A percentile compares a stretch with the other conserved stretches of the same genome.
phyloP scores from a whole-genome alignment of 2,888 invertebrate genomes.

The Volucella bombylans region DNA sequence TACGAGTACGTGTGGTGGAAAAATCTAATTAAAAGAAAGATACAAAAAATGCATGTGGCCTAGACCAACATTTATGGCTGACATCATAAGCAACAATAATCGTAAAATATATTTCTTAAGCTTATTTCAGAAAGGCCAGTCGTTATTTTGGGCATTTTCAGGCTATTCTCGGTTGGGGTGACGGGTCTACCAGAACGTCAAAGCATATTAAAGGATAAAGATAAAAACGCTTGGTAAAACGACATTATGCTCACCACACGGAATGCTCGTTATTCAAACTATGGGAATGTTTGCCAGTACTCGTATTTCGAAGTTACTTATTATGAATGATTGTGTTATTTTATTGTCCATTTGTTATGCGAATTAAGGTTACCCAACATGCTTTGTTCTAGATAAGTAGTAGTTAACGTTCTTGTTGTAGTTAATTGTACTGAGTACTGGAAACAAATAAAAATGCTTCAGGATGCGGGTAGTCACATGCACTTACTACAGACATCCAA shows the following conservation, averaged over 20 bases:
- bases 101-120: slow-evolving; percentile 70
- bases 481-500: no score
- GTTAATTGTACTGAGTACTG: no score
- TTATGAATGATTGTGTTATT: slow-evolving; percentile 58
- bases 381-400: no score
- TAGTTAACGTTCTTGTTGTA: no score
- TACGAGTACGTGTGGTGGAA: slow-evolving; percentile 70
- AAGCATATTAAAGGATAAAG: slow-evolving; percentile 40
- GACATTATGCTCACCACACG: slow-evolving; percentile 38
- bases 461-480: no score
- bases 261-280: slow-evolving; percentile 45
- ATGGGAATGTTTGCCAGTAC: slow-evolving; percentile 47
- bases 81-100: slow-evolving; percentile 71
- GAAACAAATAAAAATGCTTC: no score
- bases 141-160: slow-evolving; percentile 51
- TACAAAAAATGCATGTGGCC: slow-evolving; percentile 64
- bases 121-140: slow-evolving; percentile 47
- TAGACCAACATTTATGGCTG: slow-evolving; percentile 62
- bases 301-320: slow-evolving; percentile 70
- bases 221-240: slow-evolving; percentile 51
- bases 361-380: slow-evolving; percentile 28
- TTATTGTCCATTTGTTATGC: slow-evolving; percentile 38
- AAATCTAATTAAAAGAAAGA: slow-evolving; percentile 74
- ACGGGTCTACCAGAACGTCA: slow-evolving; percentile 45
- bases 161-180: slow-evolving; percentile 30